A percentile compares a stretch with the other conserved stretches of the same genome.
Evolutionary conservation across 2,113 vertebrate genomes (phyloP).

Genomic region (Mustela nigripes): DNA sequence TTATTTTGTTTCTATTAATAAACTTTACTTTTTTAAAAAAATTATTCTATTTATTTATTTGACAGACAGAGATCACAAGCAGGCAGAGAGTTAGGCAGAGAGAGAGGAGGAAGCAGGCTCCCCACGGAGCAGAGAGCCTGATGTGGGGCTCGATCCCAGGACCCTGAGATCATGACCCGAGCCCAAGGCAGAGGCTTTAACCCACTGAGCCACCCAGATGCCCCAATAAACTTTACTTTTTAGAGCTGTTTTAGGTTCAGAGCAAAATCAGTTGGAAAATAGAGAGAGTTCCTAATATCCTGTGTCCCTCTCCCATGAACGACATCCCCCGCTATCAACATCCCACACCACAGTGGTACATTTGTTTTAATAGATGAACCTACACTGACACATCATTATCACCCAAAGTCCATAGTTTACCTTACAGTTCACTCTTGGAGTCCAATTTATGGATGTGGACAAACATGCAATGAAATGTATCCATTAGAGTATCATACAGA

Average conservation of each 20-base stretch:
- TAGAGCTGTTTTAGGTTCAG: not conserved
- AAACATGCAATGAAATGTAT: not conserved
- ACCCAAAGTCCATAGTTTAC: not conserved
- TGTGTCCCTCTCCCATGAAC: not conserved
- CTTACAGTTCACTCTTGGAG: not conserved
- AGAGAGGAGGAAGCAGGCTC: no score
- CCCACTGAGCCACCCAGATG: no score
- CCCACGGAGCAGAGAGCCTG: no score
- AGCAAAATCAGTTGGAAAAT: not conserved
- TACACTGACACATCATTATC: not conserved
- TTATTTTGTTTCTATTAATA: not conserved
- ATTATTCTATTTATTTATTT: no score
- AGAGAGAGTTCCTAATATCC: not conserved
- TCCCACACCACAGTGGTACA: not conserved
- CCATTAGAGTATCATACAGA: not conserved
- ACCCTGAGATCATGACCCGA: no score
- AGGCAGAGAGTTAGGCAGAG: no score
- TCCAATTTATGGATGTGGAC: not conserved
- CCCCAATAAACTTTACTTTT: not conserved
- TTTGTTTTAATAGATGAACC: not conserved
- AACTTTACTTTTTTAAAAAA: not conserved
- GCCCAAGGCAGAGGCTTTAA: no score
- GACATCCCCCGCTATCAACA: not conserved
- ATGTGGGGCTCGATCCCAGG: no score
- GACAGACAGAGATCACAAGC: no score